Evolutionary conservation across 2,797 vertebrate genomes (phyloP), one percentile per base, ranked within the genome.

Genomic region (Rhabdomys pumilio): DNA sequence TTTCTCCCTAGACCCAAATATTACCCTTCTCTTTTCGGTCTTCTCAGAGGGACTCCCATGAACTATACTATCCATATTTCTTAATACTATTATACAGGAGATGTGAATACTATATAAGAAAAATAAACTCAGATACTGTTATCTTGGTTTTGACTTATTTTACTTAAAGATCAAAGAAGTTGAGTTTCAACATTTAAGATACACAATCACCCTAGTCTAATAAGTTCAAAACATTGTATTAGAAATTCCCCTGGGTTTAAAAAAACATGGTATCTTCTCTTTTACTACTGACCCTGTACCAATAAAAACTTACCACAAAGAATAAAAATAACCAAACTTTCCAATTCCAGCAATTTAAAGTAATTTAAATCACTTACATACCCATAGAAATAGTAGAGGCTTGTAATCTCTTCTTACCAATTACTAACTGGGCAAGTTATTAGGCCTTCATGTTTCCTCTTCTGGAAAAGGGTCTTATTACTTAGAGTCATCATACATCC

Each of bases 341-440:
- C 80, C 73, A 90, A 97, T 57, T 38, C 83, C 24, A 89, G 38
- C 0, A 22, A 55, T 59, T 93, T 91, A 59, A 88, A 96, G 22
- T 57, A 94, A 96, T 92, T 94, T 94, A 92, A 97, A 76, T 85
- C 91, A 97, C 77, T 96, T 97, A 92, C 81, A 97, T 61, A 9
- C 11, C 41, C 83, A 65, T 73, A 86, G 90, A 69, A 92, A 80
- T 90, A 63, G 12, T 44, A 87, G 47, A 50, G 38, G 76, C 57
- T 97, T 65, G 59, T 34, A 96, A 95, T 91, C 69, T 76, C 83
- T 96, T 94, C 79, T 41, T 93, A 96, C 26, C 57, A 87, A 63
- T 96, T 90, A 89, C 69, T 96, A 97, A 96, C 17, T 91, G 50
- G 53, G 22, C 85, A 96, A 96, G 83, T 88, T 95, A 92, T 79